A percentile compares a stretch with the other conserved stretches of the same genome.
phyloP scores from a whole-genome alignment of 1,140 invertebrate species.

The Rhagoletis zephyria region DNA sequence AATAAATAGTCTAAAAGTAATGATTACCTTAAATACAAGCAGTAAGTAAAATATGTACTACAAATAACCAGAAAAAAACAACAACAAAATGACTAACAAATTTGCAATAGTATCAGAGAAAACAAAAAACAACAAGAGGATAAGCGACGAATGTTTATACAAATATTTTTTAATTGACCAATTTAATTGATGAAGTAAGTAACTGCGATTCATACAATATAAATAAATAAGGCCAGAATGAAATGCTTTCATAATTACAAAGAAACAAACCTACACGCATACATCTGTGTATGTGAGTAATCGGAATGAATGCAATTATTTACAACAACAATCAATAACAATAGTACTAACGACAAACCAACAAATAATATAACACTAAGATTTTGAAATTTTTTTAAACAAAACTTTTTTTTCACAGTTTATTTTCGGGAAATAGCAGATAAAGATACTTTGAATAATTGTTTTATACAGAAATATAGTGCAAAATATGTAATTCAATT shows the following conservation, averaged over 20 bases:
- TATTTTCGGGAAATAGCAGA: not conserved
- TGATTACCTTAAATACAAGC: constrained; percentile 15
- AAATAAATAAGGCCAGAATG: not conserved
- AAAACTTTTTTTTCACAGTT: not conserved
- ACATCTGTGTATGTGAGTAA: not conserved
- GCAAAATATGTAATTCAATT: constrained; percentile 40
- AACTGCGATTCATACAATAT: too few species aligned
- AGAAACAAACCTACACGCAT: not conserved
- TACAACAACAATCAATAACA: constrained; percentile 50
- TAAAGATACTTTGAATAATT: not conserved
- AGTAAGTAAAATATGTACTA: constrained; percentile 1
- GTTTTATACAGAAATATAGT: constrained; percentile 25
- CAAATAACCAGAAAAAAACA: not conserved
- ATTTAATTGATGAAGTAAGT: not conserved
- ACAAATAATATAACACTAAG: constrained; percentile 17
- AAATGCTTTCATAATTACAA: too few species aligned
- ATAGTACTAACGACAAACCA: constrained; percentile 25
- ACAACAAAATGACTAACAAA: constrained; percentile 7
- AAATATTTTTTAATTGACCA: constrained; percentile 16
- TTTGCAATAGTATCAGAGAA: constrained; percentile 22
- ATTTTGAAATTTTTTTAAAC: not conserved
- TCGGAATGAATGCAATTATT: constrained; percentile 30
- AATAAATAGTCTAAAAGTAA: constrained; percentile 40
- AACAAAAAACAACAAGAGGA: constrained; percentile 13
- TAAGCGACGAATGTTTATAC: constrained; percentile 50